Base-by-base conservation (phyloP, 2,797 vertebrate species). In the Poeciliopsis infans region DNA sequence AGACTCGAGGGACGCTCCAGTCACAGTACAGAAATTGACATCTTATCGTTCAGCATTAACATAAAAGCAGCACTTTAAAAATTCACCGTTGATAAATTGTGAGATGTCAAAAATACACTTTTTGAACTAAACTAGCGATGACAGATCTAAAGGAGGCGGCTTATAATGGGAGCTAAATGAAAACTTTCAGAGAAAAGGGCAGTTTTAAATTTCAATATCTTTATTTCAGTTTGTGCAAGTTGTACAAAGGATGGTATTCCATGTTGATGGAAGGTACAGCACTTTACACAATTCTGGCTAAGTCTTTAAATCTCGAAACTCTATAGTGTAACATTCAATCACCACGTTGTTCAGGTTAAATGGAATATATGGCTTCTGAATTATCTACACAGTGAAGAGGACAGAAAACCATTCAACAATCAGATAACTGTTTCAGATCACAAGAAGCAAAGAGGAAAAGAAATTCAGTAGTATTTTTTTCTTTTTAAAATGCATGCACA, bases 141-240 rank as follows among this genome's bases (percentile, higher is more conserved):
- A 33, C 2, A 6, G 5, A 33, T 6, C 2, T 33, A 33, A 61
- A 61, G 16, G 31, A 61, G 6, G 31, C 16, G 1, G 7, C 25
- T 59, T 31, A 13, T 31, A 31, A 59, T 59, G 4, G n/a, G 25
- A 57, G 12, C 55, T 28, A 13, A 13, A 59, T 28, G 31, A 59
- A 59, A 13, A 13, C 55, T 6, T 57, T 28, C 31, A 66, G 61
- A 36, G 6, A 39, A 20, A 36, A 12, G 8, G 11, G 39, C 10
- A 69, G 36, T 78, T 68, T 68, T 93, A 81, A 93, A 94, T 94
- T 93, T 86, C 66, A 93, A 90, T 82, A 85, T 69, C 81, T 96
- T 96, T 96, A 95, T 80, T 96, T 96, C 76, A 89, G 86, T 86
- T 88, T 94, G 93, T 95, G 93, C 87, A 92, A 84, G 91, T 94